Base-by-base conservation (phyloP, 2,888 invertebrate genomes). In the Parnassius orleans region DNA sequence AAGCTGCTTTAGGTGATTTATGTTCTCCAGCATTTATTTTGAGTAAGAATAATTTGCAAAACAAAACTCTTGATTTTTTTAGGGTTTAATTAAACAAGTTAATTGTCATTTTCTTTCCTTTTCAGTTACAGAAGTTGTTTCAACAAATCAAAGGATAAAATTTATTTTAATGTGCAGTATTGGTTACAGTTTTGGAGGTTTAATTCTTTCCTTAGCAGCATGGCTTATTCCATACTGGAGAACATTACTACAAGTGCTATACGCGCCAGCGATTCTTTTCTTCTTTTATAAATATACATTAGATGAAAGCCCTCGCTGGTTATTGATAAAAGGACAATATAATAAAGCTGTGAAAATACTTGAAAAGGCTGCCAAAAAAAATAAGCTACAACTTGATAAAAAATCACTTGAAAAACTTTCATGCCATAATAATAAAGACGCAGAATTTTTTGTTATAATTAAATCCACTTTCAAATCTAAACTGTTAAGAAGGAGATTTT, bases 221-320 rank as follows among this genome's bases (percentile, higher is more conserved):
- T 88, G 81, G 81, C 61, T 77, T 63, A 85, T 93, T 1, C 93
- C 93, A 48, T 93, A 95, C 72, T 97, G 96, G 96, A 93, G 95
- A 73, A 85, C 89, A 66, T 87, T 94, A 33, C 86, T 96, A 12
- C 86, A 94, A 67, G 92, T 94, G 1, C 84, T 95, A 11, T 96
- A 96, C 72, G 83, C 93, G 0, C 96, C 96, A 0, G 93, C 94
- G 0, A 76, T 96, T 10, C 77, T 95, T 0, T 93, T 95, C 66
- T 76, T 96, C 54, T 79, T 92, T 7, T 95, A 95, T 72, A 91
- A 93, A 53, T 95, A 94, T 90, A 72, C 94, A 0, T 82, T 95
- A 50, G 95, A 95, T 7, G 96, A 96, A 81, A 95, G 95, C 58
- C 93, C 95, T n/a, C 91, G 96, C 74, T 97, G 97, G 97, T 88